Conservation (phyloP, 2,113 vertebrate species). For the Acanthisitta chloris region DNA sequence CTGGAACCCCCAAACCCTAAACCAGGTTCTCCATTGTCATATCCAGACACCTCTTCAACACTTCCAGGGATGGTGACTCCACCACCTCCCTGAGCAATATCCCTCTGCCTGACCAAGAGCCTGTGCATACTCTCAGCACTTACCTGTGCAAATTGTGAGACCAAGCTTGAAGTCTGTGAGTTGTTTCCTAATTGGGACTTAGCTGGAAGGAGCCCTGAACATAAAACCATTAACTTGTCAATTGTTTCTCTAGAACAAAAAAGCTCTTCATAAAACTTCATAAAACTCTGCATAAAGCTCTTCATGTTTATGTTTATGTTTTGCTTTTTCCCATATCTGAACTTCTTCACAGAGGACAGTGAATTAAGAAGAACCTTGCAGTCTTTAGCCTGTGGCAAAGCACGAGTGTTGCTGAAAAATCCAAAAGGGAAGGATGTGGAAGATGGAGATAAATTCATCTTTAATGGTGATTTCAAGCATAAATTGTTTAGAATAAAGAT, state of each 20-base stretch:
- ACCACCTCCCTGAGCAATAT: too few species aligned
- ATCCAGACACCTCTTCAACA: too few species aligned
- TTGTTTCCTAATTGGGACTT: not conserved
- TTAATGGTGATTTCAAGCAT: conserved; percentile 82
- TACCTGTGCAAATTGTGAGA: not conserved
- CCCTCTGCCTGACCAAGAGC: too few species aligned
- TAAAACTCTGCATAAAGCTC: not conserved
- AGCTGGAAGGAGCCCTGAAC: not conserved
- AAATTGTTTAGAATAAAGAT: conserved; percentile 85
- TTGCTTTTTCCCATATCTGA: not conserved
- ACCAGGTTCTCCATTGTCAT: too few species aligned
- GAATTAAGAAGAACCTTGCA: conserved; percentile 81
- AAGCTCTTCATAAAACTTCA: too few species aligned
- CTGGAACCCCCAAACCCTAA: too few species aligned
- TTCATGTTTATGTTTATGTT: not conserved
- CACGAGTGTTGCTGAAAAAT: conserved; percentile 77
- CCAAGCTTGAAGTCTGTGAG: not conserved
- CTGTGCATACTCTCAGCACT: not conserved
- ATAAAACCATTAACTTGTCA: not conserved
- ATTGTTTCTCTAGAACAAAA: not conserved
- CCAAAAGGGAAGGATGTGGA: conserved; percentile 83
- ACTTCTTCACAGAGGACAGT: conserved; percentile 71
- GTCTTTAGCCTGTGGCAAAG: conserved; percentile 83
- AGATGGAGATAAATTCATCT: conserved; percentile 79
- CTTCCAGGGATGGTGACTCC: too few species aligned